Percentiles rank a stretch among this genome's conserved stretches.
These are phyloP conservation scores for Nymphalis c-album DNA, from an alignment of 2,888 invertebrate genomes.

Conservation along the genomic window DNA sequence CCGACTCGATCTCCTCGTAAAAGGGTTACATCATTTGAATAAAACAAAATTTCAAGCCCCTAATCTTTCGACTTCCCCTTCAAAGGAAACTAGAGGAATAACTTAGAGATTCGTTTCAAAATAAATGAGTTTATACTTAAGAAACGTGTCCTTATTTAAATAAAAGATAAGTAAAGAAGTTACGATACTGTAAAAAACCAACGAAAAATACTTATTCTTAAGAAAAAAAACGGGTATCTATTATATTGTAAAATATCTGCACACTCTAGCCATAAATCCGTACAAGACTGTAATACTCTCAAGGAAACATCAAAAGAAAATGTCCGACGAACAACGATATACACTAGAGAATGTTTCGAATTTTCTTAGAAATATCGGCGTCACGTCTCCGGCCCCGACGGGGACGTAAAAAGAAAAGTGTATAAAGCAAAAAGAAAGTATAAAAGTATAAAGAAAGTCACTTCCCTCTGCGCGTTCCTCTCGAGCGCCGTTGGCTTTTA, in stretches of 20 bases:
- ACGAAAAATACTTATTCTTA: not conserved
- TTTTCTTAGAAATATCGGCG: conserved; percentile 45
- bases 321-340: conserved; percentile 27
- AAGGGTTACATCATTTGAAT: conserved; percentile 55
- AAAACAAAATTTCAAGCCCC: conserved; percentile 46
- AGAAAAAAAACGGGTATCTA: not conserved
- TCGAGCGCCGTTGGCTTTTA: conserved; percentile 60
- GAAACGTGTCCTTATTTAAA: not conserved
- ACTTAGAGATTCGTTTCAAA: conserved; percentile 6
- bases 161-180: not conserved
- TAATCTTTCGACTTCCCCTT: conserved; percentile 42
- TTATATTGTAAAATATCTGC: conserved; percentile 14
- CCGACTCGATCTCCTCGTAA: conserved; percentile 51
- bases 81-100: conserved; percentile 15
- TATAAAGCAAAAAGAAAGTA: conserved; percentile 67
- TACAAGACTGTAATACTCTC: conserved; percentile 23
- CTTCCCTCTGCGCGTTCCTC: conserved; percentile 62
- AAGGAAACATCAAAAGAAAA: conserved; percentile 38
- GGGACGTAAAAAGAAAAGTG: conserved; percentile 64
- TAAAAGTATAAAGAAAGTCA: conserved; percentile 66
- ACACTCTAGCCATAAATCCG: conserved; percentile 34
- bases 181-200: not conserved
- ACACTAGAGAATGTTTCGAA: conserved; percentile 39
- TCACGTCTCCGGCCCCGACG: conserved; percentile 61
- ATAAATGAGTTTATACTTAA: not conserved